A percentile compares a stretch with the other conserved stretches of the same genome.
phyloP scores from a whole-genome alignment of 2,888 invertebrate genomes.

The Pinctada fucata region DNA sequence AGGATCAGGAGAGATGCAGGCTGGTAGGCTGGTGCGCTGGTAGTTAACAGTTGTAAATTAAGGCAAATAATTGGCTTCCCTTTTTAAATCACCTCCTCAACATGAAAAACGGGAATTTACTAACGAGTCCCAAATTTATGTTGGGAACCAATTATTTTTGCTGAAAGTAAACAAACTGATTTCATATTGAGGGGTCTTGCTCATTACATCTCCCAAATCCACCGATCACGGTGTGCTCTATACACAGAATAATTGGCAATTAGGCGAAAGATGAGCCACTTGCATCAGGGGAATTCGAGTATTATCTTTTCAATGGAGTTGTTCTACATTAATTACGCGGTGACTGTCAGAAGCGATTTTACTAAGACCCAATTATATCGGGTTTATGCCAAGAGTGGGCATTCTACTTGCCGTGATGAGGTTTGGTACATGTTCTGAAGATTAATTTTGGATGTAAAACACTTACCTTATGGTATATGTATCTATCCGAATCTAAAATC shows the following conservation, averaged over 20 bases:
- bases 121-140: constrained; percentile 41
- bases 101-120: constrained; percentile 20
- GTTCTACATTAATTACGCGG: constrained; percentile 29
- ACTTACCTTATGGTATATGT: no score
- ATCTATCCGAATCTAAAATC: no score
- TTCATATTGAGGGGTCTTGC: constrained; percentile 30
- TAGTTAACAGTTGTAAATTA: constrained; percentile 16
- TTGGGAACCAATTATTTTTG: constrained; percentile 38
- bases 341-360: constrained; percentile 15
- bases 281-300: constrained; percentile 31
- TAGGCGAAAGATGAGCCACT: constrained; percentile 31
- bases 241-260: constrained; percentile 32
- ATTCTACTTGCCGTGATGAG: neutral
- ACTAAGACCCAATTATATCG: constrained; percentile 17
- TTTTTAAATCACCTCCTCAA: constrained; percentile 16
- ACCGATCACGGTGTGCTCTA: constrained; percentile 1
- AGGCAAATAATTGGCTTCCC: constrained; percentile 21
- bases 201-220: neutral
- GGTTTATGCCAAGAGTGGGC: constrained; percentile 13
- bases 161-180: constrained; percentile 41
- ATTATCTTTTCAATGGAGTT: constrained; percentile 27
- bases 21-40: neutral
- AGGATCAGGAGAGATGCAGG: no score
- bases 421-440: no score
- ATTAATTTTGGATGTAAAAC: no score